phyloP scores from a whole-genome alignment of 2,113 vertebrate genomes.

The Atractosteus spatula region DNA sequence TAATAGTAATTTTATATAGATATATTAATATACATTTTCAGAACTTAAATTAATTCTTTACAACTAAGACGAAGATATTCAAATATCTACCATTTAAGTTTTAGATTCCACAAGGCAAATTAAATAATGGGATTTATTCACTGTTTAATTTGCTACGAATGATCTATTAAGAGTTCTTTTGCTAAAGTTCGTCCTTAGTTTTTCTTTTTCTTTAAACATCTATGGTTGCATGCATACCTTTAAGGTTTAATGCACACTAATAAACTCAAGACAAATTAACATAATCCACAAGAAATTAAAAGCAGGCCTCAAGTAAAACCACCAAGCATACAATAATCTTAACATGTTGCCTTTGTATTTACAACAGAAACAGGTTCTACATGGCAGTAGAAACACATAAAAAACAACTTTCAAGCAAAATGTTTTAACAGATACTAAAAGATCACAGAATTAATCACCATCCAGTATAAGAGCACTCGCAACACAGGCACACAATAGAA shows the following conservation, averaged over 20 bases:
- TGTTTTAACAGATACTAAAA: constrained; percentile 6
- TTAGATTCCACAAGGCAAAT: background rate
- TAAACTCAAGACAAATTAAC: background rate
- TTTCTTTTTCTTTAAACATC: background rate
- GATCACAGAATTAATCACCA: constrained; percentile 37
- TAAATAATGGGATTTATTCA: background rate
- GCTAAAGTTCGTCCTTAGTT: background rate
- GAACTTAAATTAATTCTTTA: constrained; percentile 6
- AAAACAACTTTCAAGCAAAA: background rate
- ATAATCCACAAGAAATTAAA: background rate
- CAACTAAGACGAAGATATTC: background rate
- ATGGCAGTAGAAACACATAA: background rate
- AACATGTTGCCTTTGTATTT: background rate
- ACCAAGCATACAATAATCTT: background rate
- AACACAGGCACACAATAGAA: constrained; percentile 59
- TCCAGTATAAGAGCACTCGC: constrained; percentile 54
- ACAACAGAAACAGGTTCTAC: background rate
- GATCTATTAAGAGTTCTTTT: background rate
- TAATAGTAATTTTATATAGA: constrained; percentile 4
- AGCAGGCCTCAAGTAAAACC: background rate
- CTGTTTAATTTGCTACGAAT: background rate
- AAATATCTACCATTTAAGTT: background rate
- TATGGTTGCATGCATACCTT: too few species aligned
- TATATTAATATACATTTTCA: constrained; percentile 17
- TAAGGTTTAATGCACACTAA: background rate